Percentiles rank a stretch among this genome's conserved stretches.
Evolutionary conservation across 1,140 invertebrate genomes (phyloP).

Genomic region (Formica exsecta): DNA sequence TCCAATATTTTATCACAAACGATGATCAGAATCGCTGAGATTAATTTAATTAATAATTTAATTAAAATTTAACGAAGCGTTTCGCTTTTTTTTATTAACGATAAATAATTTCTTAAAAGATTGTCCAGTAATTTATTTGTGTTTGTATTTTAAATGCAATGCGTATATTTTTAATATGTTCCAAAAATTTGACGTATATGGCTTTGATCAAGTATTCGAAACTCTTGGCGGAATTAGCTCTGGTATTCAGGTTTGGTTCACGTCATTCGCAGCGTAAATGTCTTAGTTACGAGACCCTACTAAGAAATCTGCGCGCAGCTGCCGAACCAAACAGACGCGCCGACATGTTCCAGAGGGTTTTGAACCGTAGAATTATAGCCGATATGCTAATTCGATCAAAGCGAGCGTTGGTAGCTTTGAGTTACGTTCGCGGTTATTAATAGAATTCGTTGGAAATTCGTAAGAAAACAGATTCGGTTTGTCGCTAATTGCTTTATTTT

Average conservation of each 20-base stretch:
- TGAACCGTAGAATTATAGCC: background rate
- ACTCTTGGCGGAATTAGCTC: background rate
- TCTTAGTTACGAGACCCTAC: background rate
- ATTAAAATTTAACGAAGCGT: no score
- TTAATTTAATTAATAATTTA: no score
- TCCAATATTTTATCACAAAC: no score
- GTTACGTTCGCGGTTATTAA: background rate
- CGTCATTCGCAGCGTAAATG: constrained; percentile 16
- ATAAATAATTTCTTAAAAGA: background rate
- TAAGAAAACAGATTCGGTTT: background rate
- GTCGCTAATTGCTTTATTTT: background rate
- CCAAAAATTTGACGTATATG: background rate
- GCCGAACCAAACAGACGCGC: constrained; percentile 21
- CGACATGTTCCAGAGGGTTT: constrained; percentile 1
- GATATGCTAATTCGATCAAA: constrained; percentile 22
- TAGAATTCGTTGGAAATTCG: constrained; percentile 5
- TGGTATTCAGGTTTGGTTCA: background rate
- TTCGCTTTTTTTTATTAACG: background rate
- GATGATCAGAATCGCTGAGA: no score
- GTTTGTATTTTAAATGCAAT: background rate
- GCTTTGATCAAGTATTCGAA: background rate
- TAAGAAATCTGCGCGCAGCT: constrained; percentile 14
- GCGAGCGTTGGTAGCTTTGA: background rate
- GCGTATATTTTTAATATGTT: background rate
- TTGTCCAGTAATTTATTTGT: background rate